Evolutionary conservation across 2,888 invertebrate species (phyloP), one percentile per base, ranked within the genome.

Genomic region (Rotaria magnacalcarata): DNA sequence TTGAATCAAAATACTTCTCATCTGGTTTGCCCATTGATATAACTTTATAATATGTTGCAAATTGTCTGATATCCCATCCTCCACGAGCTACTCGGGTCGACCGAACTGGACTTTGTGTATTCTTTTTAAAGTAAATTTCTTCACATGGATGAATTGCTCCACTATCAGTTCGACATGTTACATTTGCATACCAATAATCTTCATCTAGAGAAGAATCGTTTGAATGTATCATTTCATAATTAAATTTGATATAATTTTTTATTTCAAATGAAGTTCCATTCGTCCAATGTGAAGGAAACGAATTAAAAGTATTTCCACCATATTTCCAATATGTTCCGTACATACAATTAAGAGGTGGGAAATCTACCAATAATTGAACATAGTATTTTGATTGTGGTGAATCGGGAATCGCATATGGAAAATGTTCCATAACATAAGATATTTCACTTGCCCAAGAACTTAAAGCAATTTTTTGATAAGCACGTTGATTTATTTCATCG

Each of bases 201-300:
- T 58, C 58, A 58, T 58, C n/a, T n/a, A n/a, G 24, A 58, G 58
- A 58, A 58, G 58, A 58, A 58, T 58, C 58, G 7, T 58, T 21
- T 58, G 58, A 58, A n/a, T 58, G 58, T n/a, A 58, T 58, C 58
- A 58, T 58, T 58, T 21, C 58, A 58, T 58, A 58, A 58, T 58
- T 58, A 58, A 58, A 58, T 4, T 58, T 58, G 14, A 58, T 58
- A 58, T 58, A 58, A 58, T 58, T 58, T 58, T 58, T 58, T 58
- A 58, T 58, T 58, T 58, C 58, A 58, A 58, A 58, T 58, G 58
- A 58, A 58, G 24, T 58, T 58, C 58, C 58, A 58, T 58, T 58
- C 10, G 0, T 21, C 58, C 58, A 58, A 58, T 58, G 58, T 58
- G 58, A 58, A 19, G 58, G 58, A 58, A 58, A 58, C 19, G 58